Conservation (phyloP, 2,113 vertebrate species). For the Hucho hucho region DNA sequence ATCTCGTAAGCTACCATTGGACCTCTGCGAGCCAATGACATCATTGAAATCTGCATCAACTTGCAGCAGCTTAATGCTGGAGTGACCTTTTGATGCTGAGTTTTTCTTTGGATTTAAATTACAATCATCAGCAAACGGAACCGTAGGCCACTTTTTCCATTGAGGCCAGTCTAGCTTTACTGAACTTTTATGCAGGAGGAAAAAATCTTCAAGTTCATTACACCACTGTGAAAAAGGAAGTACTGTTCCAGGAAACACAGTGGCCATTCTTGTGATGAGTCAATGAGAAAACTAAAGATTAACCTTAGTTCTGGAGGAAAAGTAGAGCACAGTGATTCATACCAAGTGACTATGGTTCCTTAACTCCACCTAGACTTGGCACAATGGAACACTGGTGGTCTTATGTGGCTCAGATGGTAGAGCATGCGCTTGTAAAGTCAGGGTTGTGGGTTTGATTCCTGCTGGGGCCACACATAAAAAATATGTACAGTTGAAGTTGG, state of each 20-base stretch:
- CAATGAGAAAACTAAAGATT: conserved; percentile 13
- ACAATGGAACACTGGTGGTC: no score
- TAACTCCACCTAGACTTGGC: neutral
- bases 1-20: neutral
- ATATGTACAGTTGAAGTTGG: no score
- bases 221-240: neutral
- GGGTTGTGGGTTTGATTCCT: no score
- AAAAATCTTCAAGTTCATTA: neutral
- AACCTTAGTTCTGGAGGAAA: conserved; percentile 9
- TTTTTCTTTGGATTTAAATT: conserved; percentile 2
- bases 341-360: neutral
- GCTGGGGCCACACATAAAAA: no score
- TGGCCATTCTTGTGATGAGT: conserved; percentile 14
- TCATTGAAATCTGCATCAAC: conserved; percentile 5
- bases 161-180: conserved; percentile 9
- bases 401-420: no score
- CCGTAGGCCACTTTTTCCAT: conserved; percentile 8
- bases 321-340: conserved; percentile 10
- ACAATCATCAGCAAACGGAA: conserved; percentile 3
- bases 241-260: conserved; percentile 8
- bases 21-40: neutral
- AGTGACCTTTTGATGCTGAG: neutral
- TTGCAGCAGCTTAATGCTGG: neutral
- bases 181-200: neutral
- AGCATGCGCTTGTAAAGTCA: no score